phyloP scores from a whole-genome alignment of 2,113 vertebrate genomes.

The Pogona vitticeps region DNA sequence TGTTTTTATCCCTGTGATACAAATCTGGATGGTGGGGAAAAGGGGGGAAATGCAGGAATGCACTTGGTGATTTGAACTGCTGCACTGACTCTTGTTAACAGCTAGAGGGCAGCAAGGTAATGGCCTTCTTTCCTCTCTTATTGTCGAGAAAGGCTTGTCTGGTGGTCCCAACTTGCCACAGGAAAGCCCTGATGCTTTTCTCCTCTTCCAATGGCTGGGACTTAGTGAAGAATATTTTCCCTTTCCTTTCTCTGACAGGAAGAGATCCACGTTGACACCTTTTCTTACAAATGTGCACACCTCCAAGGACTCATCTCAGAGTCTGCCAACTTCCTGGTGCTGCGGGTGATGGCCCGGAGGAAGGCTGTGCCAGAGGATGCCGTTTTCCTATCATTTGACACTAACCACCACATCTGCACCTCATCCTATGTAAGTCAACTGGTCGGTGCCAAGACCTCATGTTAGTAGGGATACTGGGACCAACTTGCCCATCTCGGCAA shows the following conservation, averaged over 20 bases:
- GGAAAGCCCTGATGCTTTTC: background rate
- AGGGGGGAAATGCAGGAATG: no score
- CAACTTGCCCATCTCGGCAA: background rate
- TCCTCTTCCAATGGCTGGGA: background rate
- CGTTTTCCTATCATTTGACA: conserved; percentile 81
- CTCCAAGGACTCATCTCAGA: conserved; percentile 83
- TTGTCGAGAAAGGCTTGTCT: no score
- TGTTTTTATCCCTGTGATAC: no score
- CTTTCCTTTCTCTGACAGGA: conserved; percentile 51
- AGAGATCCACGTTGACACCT: conserved; percentile 69
- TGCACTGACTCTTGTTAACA: no score
- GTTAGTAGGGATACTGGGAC: background rate
- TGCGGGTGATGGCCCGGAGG: conserved; percentile 82
- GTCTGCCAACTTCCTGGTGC: conserved; percentile 84
- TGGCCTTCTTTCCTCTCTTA: no score
- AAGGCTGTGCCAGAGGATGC: conserved; percentile 73
- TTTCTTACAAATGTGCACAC: conserved; percentile 62
- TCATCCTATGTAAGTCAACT: conserved; percentile 81
- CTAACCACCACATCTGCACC: conserved; percentile 72
- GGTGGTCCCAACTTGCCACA: no score
- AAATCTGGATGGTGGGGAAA: no score
- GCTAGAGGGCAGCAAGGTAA: no score
- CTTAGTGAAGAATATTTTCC: background rate
- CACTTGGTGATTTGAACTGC: no score
- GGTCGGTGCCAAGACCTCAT: accelerated